Percentiles rank a stretch among this genome's conserved stretches.
phyloP scores from a whole-genome alignment of 2,888 invertebrate genomes.

The Phrixothrix hirtus region DNA sequence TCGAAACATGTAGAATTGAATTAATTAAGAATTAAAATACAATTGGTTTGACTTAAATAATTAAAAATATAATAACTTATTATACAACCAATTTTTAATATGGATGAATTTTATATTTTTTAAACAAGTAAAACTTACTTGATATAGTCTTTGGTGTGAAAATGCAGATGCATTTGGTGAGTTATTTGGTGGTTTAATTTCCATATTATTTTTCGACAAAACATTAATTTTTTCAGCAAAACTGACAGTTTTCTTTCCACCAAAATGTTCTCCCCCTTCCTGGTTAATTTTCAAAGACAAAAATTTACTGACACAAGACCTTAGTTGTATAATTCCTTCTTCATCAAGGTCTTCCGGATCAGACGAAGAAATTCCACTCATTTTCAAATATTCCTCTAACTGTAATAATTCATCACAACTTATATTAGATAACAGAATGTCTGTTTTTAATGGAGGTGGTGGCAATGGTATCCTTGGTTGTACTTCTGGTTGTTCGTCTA shows the following conservation, averaged over 20 bases:
- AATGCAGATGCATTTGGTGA: slow-evolving; percentile 74
- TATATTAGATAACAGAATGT: slow-evolving; percentile 51
- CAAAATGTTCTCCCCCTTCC: slow-evolving; percentile 65
- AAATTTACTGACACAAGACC: slow-evolving; percentile 72
- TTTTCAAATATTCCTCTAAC: slow-evolving; percentile 71
- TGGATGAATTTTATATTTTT: too few relatives aligned
- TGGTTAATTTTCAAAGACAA: slow-evolving; percentile 71
- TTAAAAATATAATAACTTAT: not conserved
- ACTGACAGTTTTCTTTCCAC: slow-evolving; percentile 75
- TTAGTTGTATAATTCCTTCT: slow-evolving; percentile 70
- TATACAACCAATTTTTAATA: too few relatives aligned
- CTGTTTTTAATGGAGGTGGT: slow-evolving; percentile 46
- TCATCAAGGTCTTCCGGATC: slow-evolving; percentile 71
- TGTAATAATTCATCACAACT: slow-evolving; percentile 69
- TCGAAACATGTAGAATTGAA: too few relatives aligned
- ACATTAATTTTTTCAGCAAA: slow-evolving; percentile 68
- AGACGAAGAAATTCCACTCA: slow-evolving; percentile 70
- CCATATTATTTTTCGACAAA: slow-evolving; percentile 59
- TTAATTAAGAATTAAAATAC: too few relatives aligned
- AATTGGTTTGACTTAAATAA: not conserved
- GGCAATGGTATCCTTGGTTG: slow-evolving; percentile 51
- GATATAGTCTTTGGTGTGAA: slow-evolving; percentile 62
- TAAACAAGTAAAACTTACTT: slow-evolving; percentile 52
- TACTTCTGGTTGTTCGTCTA: slow-evolving; percentile 62
- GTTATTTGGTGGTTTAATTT: slow-evolving; percentile 64